phyloP scores from a whole-genome alignment of 2,888 invertebrate species.

The Didymodactylos carnosus region DNA sequence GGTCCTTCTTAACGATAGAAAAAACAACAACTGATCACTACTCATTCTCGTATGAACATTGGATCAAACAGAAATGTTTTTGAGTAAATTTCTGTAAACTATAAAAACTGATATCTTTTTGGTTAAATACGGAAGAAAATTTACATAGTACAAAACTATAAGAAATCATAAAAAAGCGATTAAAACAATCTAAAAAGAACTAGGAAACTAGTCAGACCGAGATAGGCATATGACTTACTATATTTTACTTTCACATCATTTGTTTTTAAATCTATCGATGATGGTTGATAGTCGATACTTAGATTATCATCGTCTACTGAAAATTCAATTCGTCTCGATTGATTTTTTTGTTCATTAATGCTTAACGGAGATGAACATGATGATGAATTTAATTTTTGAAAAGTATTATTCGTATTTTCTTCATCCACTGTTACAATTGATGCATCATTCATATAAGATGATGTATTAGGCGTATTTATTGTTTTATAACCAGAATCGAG shows the following conservation, averaged over 20 bases:
- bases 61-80: too few relatives aligned
- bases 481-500: not conserved
- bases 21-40: too few relatives aligned
- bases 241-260: too few relatives aligned
- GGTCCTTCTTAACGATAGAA: too few relatives aligned
- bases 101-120: too few relatives aligned
- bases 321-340: not conserved
- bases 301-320: not conserved
- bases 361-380: not conserved
- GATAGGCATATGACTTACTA: too few relatives aligned
- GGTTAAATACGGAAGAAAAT: not conserved
- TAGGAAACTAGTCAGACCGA: too few relatives aligned
- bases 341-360: not conserved
- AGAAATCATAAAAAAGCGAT: too few relatives aligned
- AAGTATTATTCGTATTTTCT: not conserved
- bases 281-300: too few relatives aligned
- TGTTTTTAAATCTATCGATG: not conserved
- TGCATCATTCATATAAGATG: not conserved
- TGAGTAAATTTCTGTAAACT: too few relatives aligned
- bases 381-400: not conserved
- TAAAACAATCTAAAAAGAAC: too few relatives aligned
- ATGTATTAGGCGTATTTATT: not conserved
- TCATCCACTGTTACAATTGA: not conserved
- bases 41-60: too few relatives aligned
- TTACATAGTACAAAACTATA: not conserved